These are phyloP conservation scores for Lepidocyrtinus sp. DNA, from an alignment of 2,888 invertebrate species.

Conservation along the genomic window DNA sequence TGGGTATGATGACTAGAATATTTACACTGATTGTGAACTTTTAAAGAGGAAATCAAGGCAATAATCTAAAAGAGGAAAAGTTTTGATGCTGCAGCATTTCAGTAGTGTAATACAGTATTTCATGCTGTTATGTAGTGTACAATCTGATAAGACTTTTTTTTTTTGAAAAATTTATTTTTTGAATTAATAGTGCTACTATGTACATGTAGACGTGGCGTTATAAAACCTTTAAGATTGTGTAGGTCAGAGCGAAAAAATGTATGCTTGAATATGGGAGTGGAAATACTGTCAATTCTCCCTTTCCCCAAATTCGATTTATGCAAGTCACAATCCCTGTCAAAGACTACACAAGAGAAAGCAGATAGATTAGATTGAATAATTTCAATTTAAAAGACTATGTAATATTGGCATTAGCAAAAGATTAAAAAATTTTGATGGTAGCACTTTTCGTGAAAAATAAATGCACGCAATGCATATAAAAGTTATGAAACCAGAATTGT, in stretches of 20 bases:
- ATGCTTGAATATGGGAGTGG: conserved; percentile 24
- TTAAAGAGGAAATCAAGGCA: conserved; percentile 42
- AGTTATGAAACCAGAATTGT: neutral
- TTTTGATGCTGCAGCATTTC: conserved; percentile 7
- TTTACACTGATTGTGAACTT: conserved; percentile 14
- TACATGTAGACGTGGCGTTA: neutral
- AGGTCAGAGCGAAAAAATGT: too few relatives aligned
- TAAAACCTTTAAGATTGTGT: too few relatives aligned
- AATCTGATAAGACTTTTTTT: too few relatives aligned
- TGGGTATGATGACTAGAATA: neutral
- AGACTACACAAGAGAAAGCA: conserved; percentile 34
- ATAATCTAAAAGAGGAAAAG: conserved; percentile 46
- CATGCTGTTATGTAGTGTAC: neutral
- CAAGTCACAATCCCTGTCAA: neutral
- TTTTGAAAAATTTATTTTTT: too few relatives aligned
- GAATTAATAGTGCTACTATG: neutral
- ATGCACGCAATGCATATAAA: neutral
- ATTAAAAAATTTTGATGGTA: neutral
- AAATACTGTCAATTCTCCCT: conserved; percentile 26
- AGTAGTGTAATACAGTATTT: neutral
- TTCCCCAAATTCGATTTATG: too few relatives aligned
- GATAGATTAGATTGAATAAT: neutral
- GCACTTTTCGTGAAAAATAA: neutral
- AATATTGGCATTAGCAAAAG: neutral
- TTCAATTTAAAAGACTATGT: neutral